phyloP scores from a whole-genome alignment of 1,140 invertebrate genomes.

The Nasonia giraulti region DNA sequence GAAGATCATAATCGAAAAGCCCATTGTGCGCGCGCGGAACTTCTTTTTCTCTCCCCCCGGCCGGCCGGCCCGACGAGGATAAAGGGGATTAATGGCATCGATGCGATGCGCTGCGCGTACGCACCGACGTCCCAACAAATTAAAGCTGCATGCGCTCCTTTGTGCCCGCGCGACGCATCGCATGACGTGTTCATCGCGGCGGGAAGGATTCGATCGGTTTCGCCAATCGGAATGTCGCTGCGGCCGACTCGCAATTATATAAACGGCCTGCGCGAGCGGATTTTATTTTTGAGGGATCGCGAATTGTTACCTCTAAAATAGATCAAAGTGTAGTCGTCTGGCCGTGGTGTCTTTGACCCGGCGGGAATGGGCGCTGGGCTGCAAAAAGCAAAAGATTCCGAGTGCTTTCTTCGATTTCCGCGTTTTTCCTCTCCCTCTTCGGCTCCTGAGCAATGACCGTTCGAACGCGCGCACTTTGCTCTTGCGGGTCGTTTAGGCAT shows the following conservation, averaged over 20 bases:
- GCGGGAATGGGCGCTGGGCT: constrained; percentile 5
- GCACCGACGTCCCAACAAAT: constrained; percentile 12
- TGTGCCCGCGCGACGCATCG: background rate
- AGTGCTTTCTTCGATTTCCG: constrained; percentile 50
- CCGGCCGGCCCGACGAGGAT: background rate
- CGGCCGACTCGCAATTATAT: constrained; percentile 25
- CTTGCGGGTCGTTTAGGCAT: constrained; percentile 45
- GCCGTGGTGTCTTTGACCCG: constrained; percentile 41
- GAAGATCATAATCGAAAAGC: constrained; percentile 39
- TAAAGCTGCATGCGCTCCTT: background rate
- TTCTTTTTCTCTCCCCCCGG: background rate
- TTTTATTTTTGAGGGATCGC: constrained; percentile 47
- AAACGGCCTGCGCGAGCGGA: background rate
- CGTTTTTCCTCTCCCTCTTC: constrained; percentile 35
- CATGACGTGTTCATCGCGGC: background rate
- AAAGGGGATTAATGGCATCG: constrained; percentile 40
- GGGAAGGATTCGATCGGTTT: background rate
- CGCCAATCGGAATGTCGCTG: background rate
- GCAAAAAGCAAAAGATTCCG: constrained; percentile 38
- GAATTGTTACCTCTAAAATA: constrained; percentile 52
- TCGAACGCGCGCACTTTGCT: constrained; percentile 39
- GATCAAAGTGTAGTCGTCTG: constrained; percentile 46
- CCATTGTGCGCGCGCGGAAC: background rate
- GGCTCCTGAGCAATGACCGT: constrained; percentile 36
- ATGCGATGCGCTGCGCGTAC: background rate